Evolutionary conservation across 2,113 vertebrate genomes (phyloP), one percentile per base, ranked within the genome.

Genomic region (Physeter macrocephalus): DNA sequence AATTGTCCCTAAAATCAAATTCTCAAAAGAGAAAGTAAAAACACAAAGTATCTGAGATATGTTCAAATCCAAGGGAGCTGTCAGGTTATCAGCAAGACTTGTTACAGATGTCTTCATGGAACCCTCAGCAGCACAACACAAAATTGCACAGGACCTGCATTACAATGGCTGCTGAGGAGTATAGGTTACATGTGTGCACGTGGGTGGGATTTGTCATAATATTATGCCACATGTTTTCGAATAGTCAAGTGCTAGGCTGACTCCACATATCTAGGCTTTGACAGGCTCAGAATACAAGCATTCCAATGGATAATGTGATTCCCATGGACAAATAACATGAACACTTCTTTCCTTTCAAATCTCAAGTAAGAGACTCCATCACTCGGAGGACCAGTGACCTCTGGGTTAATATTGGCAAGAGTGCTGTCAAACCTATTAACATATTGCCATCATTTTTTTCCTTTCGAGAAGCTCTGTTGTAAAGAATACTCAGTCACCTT

Each of bases 341-440:
- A 91, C 0, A 0, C 8, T 86, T 59, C 43, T 81, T 36, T 36
- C 2, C 1, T 94, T 89, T 81, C 66, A 96, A 93, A 92, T 6
- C 34, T 96, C 3, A 80, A 46, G 8, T 43, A 88, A 93, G 85
- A 90, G 89, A 88, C 39, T 66, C 85, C 59, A 52, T 96, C 39
- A 77, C 39, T 89, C 46, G 88, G 5, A 84, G 23, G 2, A 49
- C 46, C 75, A 49, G 25, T 94, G 80, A 36, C 25, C 87, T 89
- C 21, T 75, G 78, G 20, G 54, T 94, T 81, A 94, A 84, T 95
- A 86, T 13, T 81, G 75, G 59, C 87, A 94, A 96, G 52, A 46
- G 20, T 81, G 25, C 34, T 95, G 39, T 97, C 92, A 93, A 20
- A 5, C 17, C 27, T 94, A 80, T 90, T 96, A 67, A 93, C 52